A percentile compares a stretch with the other conserved stretches of the same genome.
Evolutionary conservation across 1,140 invertebrate genomes (phyloP).

Genomic region (Tribolium castaneum): DNA sequence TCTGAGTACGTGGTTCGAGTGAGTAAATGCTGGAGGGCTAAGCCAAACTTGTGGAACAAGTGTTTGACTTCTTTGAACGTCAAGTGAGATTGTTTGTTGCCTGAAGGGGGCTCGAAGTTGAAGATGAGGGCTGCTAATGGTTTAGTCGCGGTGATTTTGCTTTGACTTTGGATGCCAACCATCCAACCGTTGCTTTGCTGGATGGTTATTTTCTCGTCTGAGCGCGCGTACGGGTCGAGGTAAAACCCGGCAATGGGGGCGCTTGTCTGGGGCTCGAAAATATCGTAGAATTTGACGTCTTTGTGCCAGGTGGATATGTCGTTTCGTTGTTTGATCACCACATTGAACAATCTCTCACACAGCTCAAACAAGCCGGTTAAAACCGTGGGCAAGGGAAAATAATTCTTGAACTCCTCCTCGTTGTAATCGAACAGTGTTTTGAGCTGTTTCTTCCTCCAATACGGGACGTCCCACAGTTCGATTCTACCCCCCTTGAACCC

Average conservation of each 20-base stretch:
- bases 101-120: slow-evolving; percentile 77
- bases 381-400: slow-evolving; percentile 86
- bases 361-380: slow-evolving; percentile 80
- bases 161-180: slow-evolving; percentile 75
- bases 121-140: slow-evolving; percentile 86
- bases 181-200: slow-evolving; percentile 75
- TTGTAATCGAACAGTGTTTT: slow-evolving; percentile 74
- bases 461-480: slow-evolving; percentile 87
- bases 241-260: slow-evolving; percentile 83
- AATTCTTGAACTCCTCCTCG: slow-evolving; percentile 79
- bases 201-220: slow-evolving; percentile 70
- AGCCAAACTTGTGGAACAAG: slow-evolving; percentile 88
- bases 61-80: slow-evolving; percentile 79
- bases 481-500: slow-evolving; percentile 73
- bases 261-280: slow-evolving; percentile 77
- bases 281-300: slow-evolving; percentile 86
- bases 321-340: slow-evolving; percentile 80
- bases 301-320: slow-evolving; percentile 82
- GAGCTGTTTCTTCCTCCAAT: slow-evolving; percentile 82
- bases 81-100: slow-evolving; percentile 76
- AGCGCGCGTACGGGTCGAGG: slow-evolving; percentile 82
- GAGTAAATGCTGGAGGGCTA: slow-evolving; percentile 83
- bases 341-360: slow-evolving; percentile 81
- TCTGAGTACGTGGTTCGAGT: slow-evolving; percentile 84
- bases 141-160: slow-evolving; percentile 69